Evolutionary conservation across 2,888 invertebrate genomes (phyloP), one percentile per base, ranked within the genome.

Genomic region (Hemaris fuciformis): DNA sequence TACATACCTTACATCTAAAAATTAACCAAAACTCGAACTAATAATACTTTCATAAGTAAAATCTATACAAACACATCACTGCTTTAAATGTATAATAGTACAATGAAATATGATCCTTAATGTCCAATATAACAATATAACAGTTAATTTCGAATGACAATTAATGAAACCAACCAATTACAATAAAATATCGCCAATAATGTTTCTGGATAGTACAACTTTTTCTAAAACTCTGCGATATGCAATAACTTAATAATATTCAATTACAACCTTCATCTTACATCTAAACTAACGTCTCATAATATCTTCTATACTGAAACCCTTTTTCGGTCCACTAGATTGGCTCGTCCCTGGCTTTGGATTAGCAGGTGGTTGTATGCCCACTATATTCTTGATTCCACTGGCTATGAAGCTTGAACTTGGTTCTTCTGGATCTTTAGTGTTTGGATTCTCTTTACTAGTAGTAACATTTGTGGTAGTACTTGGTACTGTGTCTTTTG

Each of bases 221-320:
- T 31, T 27, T 53, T 27, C 27, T 20, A 57, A 57, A 34, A 34
- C 22, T 22, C 31, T 23, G 41, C 48, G 15, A 38, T n/a, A 38
- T 34, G 38, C 22, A 38, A 13, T 45, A 46, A 59, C 53, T 31
- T 64, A 64, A 59, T 57, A 59, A 56, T 63, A 57, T 67, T 68
- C 20, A 56, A 20, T 57, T 57, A 57, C 34, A 57, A 57, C 41
- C 38, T 22, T 57, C 64, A 66, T 31, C 27, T 31, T 53, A 27
- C 10, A 27, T 18, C 27, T 53, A 53, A 31, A 53, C 10, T 93
- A 97, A 87, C 97, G 96, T 78, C 97, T 94, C 97, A 97, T 97
- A 72, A 97, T 97, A 74, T 97, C 97, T 79, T 97, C 97, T 91
- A 97, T 97, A 81, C 97, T 97, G 85, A 97, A 97, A 18, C 97